These are phyloP conservation scores for Trachelus iudaicus DNA, from an alignment of 2,888 invertebrate species.

Conservation along the genomic window DNA sequence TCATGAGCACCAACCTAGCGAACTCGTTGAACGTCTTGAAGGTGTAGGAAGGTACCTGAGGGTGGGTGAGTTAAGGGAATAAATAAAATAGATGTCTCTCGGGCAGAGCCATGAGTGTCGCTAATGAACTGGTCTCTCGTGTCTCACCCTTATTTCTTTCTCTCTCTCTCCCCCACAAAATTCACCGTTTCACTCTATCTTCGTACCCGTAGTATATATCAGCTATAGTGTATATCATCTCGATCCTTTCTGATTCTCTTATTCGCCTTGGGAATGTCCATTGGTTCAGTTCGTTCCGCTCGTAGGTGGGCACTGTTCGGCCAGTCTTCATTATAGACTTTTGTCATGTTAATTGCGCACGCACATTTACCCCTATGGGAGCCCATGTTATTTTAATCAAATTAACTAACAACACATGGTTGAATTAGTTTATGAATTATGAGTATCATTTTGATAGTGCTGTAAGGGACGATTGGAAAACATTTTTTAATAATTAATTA, in stretches of 20 bases:
- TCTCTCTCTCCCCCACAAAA: constrained; percentile 11
- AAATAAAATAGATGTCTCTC: constrained; percentile 59
- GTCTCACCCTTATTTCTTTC: constrained; percentile 40
- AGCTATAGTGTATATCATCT: not conserved
- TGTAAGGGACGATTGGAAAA: not conserved
- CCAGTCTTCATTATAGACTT: constrained; percentile 60
- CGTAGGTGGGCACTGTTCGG: constrained; percentile 37
- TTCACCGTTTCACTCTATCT: constrained; percentile 16
- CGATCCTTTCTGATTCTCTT: not conserved
- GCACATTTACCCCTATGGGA: constrained; percentile 47
- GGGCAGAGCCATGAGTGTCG: constrained; percentile 54
- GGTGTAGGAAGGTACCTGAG: constrained; percentile 7
- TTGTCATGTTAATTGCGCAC: constrained; percentile 57
- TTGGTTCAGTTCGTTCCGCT: not conserved
- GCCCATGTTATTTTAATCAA: constrained; percentile 36
- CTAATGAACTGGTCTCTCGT: constrained; percentile 63
- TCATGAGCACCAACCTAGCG: not conserved
- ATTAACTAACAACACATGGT: constrained; percentile 47
- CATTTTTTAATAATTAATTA: not conserved
- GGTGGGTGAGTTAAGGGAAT: constrained; percentile 15
- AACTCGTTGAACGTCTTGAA: not conserved
- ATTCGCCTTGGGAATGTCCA: not conserved
- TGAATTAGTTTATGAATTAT: constrained; percentile 45
- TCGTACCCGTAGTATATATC: constrained; percentile 6
- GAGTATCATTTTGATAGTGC: not conserved